phyloP scores from a whole-genome alignment of 2,797 vertebrate species.

The Schizopygopsis malacanthus region DNA sequence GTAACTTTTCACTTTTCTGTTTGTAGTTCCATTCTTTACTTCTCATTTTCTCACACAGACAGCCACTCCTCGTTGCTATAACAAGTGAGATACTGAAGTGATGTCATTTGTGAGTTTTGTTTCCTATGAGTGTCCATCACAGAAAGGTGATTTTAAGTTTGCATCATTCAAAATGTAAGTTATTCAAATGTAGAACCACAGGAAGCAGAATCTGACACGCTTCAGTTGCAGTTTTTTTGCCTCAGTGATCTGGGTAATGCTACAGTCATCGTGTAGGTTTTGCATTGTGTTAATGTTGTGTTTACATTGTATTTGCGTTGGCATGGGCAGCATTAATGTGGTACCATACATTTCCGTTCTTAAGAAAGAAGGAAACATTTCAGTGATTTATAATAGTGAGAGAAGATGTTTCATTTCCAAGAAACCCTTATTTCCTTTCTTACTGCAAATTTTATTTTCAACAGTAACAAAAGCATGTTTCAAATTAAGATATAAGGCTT shows the following conservation, averaged over 20 bases:
- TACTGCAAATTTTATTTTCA: slow-evolving; percentile 49
- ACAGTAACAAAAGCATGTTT: slow-evolving; percentile 59
- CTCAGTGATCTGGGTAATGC: not conserved
- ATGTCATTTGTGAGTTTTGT: not conserved
- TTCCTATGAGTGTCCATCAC: not conserved
- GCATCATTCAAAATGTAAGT: not conserved
- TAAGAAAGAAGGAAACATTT: slow-evolving; percentile 32
- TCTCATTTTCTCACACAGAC: not conserved
- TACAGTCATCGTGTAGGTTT: slow-evolving; percentile 2
- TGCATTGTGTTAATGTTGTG: not conserved
- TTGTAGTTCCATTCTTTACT: not conserved
- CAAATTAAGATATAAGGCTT: slow-evolving; percentile 53
- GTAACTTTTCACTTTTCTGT: not conserved
- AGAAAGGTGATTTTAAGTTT: not conserved
- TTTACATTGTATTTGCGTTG: slow-evolving; percentile 11
- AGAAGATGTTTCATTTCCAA: slow-evolving; percentile 57
- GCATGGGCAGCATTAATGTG: slow-evolving; percentile 32
- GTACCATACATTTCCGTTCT: slow-evolving; percentile 4
- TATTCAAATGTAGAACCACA: slow-evolving; percentile 1
- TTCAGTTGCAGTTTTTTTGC: slow-evolving; percentile 16
- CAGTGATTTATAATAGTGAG: slow-evolving; percentile 57
- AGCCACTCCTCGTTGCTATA: slow-evolving; percentile 6
- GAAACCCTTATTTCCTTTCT: slow-evolving; percentile 45
- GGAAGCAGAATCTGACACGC: slow-evolving; percentile 7
- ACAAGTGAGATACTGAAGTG: not conserved